These are phyloP conservation scores for Neosilurus mollespiculum DNA, from an alignment of 2,797 vertebrate genomes.

Conservation along the genomic window DNA sequence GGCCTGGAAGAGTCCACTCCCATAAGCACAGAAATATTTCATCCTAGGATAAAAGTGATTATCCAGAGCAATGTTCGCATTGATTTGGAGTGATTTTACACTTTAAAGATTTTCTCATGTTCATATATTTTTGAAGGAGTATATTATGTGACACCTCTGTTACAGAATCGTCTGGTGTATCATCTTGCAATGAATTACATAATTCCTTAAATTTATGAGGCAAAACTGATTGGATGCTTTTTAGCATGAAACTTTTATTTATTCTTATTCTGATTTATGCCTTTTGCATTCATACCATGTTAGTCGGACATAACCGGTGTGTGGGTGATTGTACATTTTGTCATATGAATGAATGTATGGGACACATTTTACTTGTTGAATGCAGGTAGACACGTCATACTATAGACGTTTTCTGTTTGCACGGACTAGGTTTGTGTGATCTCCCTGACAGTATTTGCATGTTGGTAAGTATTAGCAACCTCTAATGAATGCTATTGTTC, in stretches of 20 bases:
- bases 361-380: background rate
- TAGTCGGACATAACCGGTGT: background rate
- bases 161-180: background rate
- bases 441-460: conserved; percentile 24
- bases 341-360: background rate
- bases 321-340: background rate
- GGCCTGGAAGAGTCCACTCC: background rate
- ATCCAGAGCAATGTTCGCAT: background rate
- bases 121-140: background rate
- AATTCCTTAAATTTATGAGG: background rate
- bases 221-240: background rate
- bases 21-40: background rate
- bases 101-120: background rate
- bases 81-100: background rate
- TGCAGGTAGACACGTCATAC: background rate
- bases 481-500: conserved; percentile 32
- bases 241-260: background rate
- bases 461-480: conserved; percentile 45
- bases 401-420: background rate
- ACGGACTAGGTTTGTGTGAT: conserved; percentile 16
- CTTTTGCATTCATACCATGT: background rate
- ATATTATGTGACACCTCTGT: background rate
- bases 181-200: background rate
- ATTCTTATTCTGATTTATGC: background rate
- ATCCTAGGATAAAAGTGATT: background rate